phyloP scores from a whole-genome alignment of 2,888 invertebrate species.

The Lasioglossum lativentre region DNA sequence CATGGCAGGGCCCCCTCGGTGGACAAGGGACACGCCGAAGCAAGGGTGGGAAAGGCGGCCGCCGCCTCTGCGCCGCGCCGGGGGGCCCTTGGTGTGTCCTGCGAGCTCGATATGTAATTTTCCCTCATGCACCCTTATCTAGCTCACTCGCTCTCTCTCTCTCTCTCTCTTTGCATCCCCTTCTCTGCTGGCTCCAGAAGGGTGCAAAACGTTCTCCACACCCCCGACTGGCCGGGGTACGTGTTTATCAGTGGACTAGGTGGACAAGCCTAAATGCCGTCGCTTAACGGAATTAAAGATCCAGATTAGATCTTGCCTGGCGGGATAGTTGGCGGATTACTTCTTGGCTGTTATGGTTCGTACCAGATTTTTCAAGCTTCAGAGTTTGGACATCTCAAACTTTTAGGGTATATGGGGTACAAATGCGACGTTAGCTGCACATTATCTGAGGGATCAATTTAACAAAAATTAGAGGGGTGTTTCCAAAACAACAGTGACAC shows the following conservation, averaged over 20 bases:
- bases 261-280: not conserved
- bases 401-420: not conserved
- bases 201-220: slow-evolving; percentile 35
- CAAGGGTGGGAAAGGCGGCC: slow-evolving; percentile 35
- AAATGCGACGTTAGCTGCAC: too few species aligned
- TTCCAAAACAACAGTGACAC: too few species aligned
- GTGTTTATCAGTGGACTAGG: not conserved
- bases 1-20: slow-evolving; percentile 56
- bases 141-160: not conserved
- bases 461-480: too few species aligned
- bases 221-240: not conserved
- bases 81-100: slow-evolving; percentile 59
- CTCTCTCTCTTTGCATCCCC: too few species aligned
- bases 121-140: slow-evolving; percentile 65
- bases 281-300: slow-evolving; percentile 16
- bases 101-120: slow-evolving; percentile 74
- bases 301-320: not conserved
- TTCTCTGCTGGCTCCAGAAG: not conserved
- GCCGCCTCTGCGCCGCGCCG: too few species aligned
- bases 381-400: too few species aligned
- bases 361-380: not conserved
- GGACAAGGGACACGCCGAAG: slow-evolving; percentile 56
- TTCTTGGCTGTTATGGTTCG: not conserved
- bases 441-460: too few species aligned
- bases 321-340: not conserved